Conservation (phyloP, 1,140 invertebrate genomes). For the Camponotus pennsylvanicus region DNA sequence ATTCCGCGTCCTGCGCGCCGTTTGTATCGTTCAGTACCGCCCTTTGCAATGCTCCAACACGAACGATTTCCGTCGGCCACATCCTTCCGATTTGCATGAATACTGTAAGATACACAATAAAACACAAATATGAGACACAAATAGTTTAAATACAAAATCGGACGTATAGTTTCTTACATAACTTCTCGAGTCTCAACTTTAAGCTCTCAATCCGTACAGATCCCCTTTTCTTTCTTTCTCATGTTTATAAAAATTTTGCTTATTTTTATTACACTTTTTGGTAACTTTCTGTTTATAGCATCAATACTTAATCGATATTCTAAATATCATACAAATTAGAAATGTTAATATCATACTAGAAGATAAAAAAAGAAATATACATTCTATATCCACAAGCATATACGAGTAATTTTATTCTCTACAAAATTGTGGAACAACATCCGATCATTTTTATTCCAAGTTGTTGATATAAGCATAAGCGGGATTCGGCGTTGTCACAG, state of each 20-base stretch:
- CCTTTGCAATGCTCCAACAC: constrained; percentile 66
- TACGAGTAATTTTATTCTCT: no score
- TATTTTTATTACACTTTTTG: no score
- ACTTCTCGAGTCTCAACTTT: neutral
- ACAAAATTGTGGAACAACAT: neutral
- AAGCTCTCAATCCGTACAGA: neutral
- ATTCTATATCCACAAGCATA: neutral
- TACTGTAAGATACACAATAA: constrained; percentile 26
- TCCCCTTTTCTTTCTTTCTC: neutral
- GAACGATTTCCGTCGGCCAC: constrained; percentile 66
- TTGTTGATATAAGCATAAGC: constrained; percentile 43
- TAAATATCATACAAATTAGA: neutral
- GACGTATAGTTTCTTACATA: neutral
- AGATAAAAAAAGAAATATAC: neutral
- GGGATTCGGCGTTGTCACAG: constrained; percentile 1
- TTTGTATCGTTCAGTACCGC: constrained; percentile 70
- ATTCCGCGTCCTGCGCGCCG: constrained; percentile 62
- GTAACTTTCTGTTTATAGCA: no score
- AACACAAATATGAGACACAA: neutral
- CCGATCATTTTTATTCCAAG: constrained; percentile 2
- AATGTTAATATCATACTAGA: neutral
- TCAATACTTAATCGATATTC: neutral
- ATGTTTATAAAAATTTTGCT: neutral
- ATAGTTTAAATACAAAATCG: constrained; percentile 12
- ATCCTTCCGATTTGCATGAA: constrained; percentile 3